Percentiles rank a stretch among this genome's conserved stretches.
Conservation (phyloP, 2,113 vertebrate species). For the Antechinus flavipes region DNA sequence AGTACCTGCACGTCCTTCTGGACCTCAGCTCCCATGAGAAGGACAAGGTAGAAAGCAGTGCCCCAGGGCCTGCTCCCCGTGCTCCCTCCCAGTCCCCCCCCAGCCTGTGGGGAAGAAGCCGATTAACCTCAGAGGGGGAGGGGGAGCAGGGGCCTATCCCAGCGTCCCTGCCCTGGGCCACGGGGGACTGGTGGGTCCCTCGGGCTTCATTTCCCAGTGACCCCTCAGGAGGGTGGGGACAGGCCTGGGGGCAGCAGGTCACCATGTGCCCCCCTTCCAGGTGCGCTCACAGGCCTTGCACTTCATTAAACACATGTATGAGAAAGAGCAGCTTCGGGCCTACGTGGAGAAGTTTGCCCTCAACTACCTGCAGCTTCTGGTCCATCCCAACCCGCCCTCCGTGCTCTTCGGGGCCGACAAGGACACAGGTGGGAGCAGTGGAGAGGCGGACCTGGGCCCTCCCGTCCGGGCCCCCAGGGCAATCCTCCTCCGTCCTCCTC, state of each 20-base stretch:
- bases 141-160: too few relatives aligned
- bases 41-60: constrained; percentile 88
- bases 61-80: too few relatives aligned
- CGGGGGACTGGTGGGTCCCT: too few relatives aligned
- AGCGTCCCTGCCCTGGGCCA: background rate
- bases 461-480: too few relatives aligned
- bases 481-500: too few relatives aligned
- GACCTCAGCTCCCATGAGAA: constrained; percentile 97
- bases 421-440: constrained; percentile 90
- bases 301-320: constrained; percentile 96
- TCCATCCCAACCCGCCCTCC: constrained; percentile 95
- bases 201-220: too few relatives aligned
- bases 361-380: constrained; percentile 96
- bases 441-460: background rate
- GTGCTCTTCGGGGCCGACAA: constrained; percentile 95
- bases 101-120: background rate
- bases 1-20: constrained; percentile 94
- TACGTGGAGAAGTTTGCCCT: constrained; percentile 97
- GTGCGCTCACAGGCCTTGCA: constrained; percentile 93
- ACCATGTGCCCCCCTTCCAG: constrained; percentile 66
- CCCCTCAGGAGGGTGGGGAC: too few relatives aligned
- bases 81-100: background rate
- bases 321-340: constrained; percentile 93
- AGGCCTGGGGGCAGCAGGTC: background rate
- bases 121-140: too few relatives aligned